Conservation (phyloP, 2,888 invertebrate genomes). For the Psylliodes chrysocephalus region DNA sequence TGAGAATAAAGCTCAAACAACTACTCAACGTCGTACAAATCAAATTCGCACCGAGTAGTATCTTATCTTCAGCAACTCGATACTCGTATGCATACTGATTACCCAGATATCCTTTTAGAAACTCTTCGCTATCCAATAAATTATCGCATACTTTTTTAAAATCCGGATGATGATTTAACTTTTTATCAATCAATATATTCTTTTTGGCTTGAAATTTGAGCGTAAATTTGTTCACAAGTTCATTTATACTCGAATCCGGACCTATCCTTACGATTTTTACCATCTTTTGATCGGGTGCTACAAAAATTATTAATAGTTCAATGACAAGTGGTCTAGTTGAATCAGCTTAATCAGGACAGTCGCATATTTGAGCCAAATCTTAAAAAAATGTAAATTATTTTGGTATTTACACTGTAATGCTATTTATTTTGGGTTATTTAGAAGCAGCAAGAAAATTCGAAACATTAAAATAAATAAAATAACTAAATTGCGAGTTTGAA, state of each 20-base stretch:
- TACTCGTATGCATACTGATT: slow-evolving; percentile 41
- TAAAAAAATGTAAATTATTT: too few species aligned
- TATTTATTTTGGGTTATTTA: too few species aligned
- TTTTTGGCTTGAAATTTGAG: slow-evolving; percentile 61
- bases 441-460: too few species aligned
- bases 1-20: slow-evolving; percentile 41
- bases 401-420: too few species aligned
- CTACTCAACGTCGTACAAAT: slow-evolving; percentile 51
- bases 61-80: slow-evolving; percentile 43
- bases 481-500: too few species aligned
- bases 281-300: slow-evolving; percentile 43
- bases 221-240: slow-evolving; percentile 61
- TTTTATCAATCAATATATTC: slow-evolving; percentile 42
- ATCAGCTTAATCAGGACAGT: too few species aligned
- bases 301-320: slow-evolving; percentile 21
- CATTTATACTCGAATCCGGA: slow-evolving; percentile 62
- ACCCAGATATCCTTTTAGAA: slow-evolving; percentile 39
- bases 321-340: too few species aligned
- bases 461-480: too few species aligned
- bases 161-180: slow-evolving; percentile 31
- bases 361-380: too few species aligned
- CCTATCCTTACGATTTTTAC: slow-evolving; percentile 66
- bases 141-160: slow-evolving; percentile 36
- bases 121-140: slow-evolving; percentile 28
- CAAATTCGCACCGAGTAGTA: slow-evolving; percentile 46